These are phyloP conservation scores for Arvicanthis niloticus DNA, from an alignment of 2,113 vertebrate species.

Conservation along the genomic window DNA sequence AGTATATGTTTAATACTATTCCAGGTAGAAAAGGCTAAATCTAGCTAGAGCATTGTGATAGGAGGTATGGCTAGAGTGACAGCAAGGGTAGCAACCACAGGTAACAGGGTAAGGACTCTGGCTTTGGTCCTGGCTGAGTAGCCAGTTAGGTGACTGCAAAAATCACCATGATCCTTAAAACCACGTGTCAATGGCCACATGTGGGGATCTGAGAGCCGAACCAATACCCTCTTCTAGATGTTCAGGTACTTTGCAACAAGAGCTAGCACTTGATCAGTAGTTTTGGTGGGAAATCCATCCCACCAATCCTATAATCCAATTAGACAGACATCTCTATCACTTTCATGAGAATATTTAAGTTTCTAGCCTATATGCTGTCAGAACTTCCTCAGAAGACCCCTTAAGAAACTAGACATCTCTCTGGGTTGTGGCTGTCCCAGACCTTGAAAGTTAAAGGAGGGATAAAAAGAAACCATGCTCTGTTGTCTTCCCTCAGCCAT, in stretches of 20 bases:
- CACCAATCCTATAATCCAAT: not conserved
- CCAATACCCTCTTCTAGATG: not conserved
- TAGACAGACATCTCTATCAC: not conserved
- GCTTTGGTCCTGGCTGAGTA: not conserved
- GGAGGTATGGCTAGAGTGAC: not conserved
- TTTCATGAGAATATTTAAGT: not conserved
- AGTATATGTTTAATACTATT: not conserved
- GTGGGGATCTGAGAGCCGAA: not conserved
- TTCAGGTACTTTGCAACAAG: not conserved
- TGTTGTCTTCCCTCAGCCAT: slow-evolving; percentile 2
- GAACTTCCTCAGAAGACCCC: not conserved
- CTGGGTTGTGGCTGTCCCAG: not conserved
- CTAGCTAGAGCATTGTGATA: not conserved
- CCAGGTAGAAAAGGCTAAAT: not conserved
- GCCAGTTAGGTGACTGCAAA: not conserved
- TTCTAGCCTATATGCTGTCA: not conserved
- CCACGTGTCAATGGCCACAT: not conserved
- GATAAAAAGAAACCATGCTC: not conserved
- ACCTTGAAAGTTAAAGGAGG: not conserved
- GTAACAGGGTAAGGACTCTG: rapidly evolving
- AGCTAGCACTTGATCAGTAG: not conserved
- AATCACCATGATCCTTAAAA: not conserved
- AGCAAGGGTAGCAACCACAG: not conserved
- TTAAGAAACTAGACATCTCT: not conserved
- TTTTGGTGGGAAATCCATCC: not conserved